Conservation (phyloP, 2,797 vertebrate species). For the Fratercula arctica region DNA sequence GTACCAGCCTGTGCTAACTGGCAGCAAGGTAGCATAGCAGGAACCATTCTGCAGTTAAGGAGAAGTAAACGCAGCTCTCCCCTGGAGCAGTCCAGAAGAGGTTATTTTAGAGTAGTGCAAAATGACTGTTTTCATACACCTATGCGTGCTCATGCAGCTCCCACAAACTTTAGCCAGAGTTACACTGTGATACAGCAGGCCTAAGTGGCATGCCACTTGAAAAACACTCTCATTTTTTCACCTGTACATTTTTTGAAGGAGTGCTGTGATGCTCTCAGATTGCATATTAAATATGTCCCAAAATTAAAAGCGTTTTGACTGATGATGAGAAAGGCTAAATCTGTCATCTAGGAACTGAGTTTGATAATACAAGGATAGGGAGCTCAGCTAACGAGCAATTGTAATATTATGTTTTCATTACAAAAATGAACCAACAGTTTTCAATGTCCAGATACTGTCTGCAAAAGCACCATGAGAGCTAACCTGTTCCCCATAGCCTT, state of each 20-base stretch:
- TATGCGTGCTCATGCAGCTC: not conserved
- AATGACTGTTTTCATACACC: not conserved
- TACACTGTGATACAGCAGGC: not conserved
- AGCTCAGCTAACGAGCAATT: not conserved
- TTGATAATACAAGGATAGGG: not conserved
- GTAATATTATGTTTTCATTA: not conserved
- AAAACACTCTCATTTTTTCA: not conserved
- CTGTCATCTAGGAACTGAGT: not conserved
- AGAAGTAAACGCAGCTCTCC: not conserved
- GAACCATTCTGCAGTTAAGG: not conserved
- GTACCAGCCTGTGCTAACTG: not conserved
- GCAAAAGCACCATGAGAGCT: not conserved
- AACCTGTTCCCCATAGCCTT: not conserved
- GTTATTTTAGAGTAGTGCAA: not conserved
- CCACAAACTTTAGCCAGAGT: not conserved
- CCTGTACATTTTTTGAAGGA: not conserved
- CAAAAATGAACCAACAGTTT: not conserved
- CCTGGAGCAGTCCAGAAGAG: not conserved
- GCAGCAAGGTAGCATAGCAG: not conserved
- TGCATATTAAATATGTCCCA: not conserved
- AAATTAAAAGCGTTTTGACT: not conserved
- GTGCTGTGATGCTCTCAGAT: not conserved
- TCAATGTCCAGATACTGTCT: not conserved
- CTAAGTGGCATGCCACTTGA: not conserved
- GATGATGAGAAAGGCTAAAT: not conserved